Evolutionary conservation across 2,888 invertebrate species (phyloP).

Genomic region (Periphyllus acericola): DNA sequence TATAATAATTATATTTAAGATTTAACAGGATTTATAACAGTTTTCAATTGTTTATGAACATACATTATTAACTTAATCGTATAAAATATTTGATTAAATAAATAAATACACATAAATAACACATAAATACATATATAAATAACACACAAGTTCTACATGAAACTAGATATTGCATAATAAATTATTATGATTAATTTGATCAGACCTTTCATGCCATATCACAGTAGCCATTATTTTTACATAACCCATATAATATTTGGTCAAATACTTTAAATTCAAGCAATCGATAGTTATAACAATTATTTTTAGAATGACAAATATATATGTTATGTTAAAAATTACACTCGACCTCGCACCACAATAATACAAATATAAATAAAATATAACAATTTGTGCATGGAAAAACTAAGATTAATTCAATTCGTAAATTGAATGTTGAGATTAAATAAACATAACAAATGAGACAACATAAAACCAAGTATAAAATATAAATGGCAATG

Average conservation of each 20-base stretch:
- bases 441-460: slow-evolving; percentile 26
- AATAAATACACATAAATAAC: slow-evolving; percentile 29
- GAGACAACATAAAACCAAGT: background rate
- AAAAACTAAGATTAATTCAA: background rate
- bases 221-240: slow-evolving; percentile 45
- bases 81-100: slow-evolving; percentile 18
- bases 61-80: background rate
- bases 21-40: slow-evolving; percentile 13
- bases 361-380: background rate
- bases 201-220: slow-evolving; percentile 54
- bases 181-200: slow-evolving; percentile 53
- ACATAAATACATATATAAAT: slow-evolving; percentile 28
- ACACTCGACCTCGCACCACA: slow-evolving; percentile 22
- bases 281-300: background rate
- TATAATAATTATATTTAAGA: background rate
- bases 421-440: slow-evolving; percentile 3
- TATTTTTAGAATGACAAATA: slow-evolving; percentile 41
- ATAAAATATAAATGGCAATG: slow-evolving; percentile 32
- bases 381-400: slow-evolving; percentile 25
- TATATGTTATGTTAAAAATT: slow-evolving; percentile 16
- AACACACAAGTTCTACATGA: slow-evolving; percentile 20
- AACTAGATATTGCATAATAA: slow-evolving; percentile 38
- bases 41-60: background rate
- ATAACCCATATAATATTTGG: slow-evolving; percentile 10
- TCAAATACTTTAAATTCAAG: slow-evolving; percentile 1